Evolutionary conservation across 2,113 vertebrate genomes (phyloP).

Genomic region (Phrynosoma platyrhinos): DNA sequence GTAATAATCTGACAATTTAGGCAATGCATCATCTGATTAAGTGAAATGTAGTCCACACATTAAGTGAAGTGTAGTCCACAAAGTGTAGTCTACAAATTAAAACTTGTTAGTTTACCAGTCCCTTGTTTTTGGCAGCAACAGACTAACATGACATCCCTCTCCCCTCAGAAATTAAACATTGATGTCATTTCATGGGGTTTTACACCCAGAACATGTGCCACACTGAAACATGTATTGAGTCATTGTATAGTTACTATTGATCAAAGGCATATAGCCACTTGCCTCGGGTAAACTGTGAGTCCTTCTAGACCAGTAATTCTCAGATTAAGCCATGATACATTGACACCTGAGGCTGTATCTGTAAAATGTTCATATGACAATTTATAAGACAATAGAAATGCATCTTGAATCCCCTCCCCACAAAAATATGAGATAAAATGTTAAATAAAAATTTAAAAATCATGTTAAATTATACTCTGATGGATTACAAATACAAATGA

Average conservation of each 20-base stretch:
- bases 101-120: too few species aligned
- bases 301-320: neutral
- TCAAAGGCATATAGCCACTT: neutral
- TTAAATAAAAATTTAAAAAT: neutral
- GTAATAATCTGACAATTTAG: too few species aligned
- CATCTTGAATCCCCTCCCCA: neutral
- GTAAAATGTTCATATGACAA: neutral
- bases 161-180: too few species aligned
- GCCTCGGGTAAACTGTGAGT: neutral
- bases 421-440: neutral
- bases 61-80: too few species aligned
- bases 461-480: too few species aligned
- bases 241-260: neutral
- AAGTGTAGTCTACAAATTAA: too few species aligned
- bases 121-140: too few species aligned
- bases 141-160: too few species aligned
- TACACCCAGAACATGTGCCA: neutral
- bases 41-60: too few species aligned
- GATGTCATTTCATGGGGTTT: neutral
- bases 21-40: too few species aligned
- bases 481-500: neutral
- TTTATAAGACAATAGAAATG: neutral
- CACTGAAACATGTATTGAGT: neutral
- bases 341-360: neutral
- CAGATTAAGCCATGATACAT: neutral